Evolutionary conservation across 2,888 invertebrate genomes (phyloP).

Genomic region (Sisyra terminalis): DNA sequence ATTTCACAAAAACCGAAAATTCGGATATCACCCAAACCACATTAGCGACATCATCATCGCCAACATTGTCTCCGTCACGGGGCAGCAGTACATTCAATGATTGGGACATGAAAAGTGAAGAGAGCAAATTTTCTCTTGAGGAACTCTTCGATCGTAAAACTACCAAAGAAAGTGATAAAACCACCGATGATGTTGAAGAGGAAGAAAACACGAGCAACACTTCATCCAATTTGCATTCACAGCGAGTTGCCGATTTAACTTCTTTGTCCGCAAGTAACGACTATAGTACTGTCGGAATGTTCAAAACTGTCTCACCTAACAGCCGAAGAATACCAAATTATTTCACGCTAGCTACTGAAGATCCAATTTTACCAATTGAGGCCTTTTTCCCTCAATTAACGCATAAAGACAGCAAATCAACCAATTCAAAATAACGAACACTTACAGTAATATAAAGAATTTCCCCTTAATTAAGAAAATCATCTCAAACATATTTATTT

Average conservation of each 20-base stretch:
- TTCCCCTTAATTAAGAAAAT: no score
- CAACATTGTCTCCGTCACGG: slow-evolving; percentile 3
- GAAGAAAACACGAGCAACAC: slow-evolving; percentile 8
- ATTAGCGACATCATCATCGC: slow-evolving; percentile 4
- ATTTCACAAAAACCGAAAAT: slow-evolving; percentile 11
- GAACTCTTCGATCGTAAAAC: slow-evolving; percentile 6
- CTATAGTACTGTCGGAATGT: slow-evolving; percentile 52
- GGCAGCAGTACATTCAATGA: not conserved
- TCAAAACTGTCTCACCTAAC: slow-evolving; percentile 44
- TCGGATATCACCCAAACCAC: slow-evolving; percentile 8
- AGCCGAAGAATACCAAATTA: slow-evolving; percentile 48
- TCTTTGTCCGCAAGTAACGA: slow-evolving; percentile 49
- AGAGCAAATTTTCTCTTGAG: slow-evolving; percentile 9
- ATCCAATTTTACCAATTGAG: slow-evolving; percentile 64
- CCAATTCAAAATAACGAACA: no score
- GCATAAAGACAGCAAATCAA: slow-evolving; percentile 32
- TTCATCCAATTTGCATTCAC: slow-evolving; percentile 38
- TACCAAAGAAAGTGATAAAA: slow-evolving; percentile 24
- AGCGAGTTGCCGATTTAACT: slow-evolving; percentile 55
- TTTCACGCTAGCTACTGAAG: slow-evolving; percentile 61
- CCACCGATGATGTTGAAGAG: slow-evolving; percentile 20
- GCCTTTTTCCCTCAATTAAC: slow-evolving; percentile 62
- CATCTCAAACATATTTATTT: no score
- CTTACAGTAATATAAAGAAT: no score
- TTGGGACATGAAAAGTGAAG: slow-evolving; percentile 10